phyloP scores from a whole-genome alignment of 2,888 invertebrate species.

The Metalampra italica region DNA sequence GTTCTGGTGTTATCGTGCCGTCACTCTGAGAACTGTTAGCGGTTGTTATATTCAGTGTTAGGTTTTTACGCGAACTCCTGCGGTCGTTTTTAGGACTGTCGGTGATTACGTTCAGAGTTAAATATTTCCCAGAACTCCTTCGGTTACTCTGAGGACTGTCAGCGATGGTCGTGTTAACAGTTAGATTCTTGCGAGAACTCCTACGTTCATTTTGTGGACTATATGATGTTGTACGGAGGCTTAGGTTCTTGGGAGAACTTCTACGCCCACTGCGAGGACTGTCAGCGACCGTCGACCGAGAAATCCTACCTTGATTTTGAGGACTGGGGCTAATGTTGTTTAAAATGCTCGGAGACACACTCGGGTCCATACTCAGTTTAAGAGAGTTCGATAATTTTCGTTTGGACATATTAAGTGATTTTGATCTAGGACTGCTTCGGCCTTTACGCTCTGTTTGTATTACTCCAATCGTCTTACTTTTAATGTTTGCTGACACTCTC shows the following conservation, averaged over 20 bases:
- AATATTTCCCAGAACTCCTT: too few relatives aligned
- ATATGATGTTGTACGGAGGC: too few relatives aligned
- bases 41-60: conserved; percentile 1
- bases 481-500: conserved; percentile 15
- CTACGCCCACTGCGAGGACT: too few relatives aligned
- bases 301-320: not conserved
- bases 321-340: not conserved
- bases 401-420: conserved; percentile 29
- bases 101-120: too few relatives aligned
- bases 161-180: not conserved
- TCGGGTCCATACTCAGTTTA: conserved; percentile 29
- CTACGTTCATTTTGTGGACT: not conserved
- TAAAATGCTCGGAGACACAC: too few relatives aligned
- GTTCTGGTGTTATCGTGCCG: conserved; percentile 50
- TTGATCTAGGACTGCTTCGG: conserved; percentile 27
- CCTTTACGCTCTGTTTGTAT: conserved; percentile 22
- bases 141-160: conserved; percentile 7
- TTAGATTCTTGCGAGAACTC: not conserved
- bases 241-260: too few relatives aligned
- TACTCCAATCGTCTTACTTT: conserved; percentile 44
- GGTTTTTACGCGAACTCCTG: not conserved
- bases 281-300: too few relatives aligned
- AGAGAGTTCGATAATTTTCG: conserved; percentile 23
- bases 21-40: conserved; percentile 7
- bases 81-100: not conserved